These are phyloP conservation scores for Lynx canadensis DNA, from an alignment of 2,113 vertebrate species.

Conservation along the genomic window DNA sequence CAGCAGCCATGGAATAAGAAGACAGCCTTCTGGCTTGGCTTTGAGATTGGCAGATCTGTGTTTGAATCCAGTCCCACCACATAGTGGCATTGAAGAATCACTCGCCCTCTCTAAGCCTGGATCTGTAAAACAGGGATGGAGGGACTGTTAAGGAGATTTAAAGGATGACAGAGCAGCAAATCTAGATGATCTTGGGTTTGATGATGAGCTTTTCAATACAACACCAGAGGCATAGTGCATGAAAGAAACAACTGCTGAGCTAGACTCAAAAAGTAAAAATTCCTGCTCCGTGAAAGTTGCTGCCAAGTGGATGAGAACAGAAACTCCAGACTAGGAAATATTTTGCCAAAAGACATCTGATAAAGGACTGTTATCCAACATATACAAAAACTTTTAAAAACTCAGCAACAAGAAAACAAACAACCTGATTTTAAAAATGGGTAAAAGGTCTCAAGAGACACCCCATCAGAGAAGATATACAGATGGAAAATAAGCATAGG, in stretches of 20 bases:
- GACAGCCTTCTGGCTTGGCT: background rate
- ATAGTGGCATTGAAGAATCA: background rate
- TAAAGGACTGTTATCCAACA: background rate
- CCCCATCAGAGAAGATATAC: background rate
- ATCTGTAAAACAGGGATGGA: background rate
- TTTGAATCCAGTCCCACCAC: background rate
- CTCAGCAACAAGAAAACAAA: background rate
- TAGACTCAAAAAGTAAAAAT: background rate
- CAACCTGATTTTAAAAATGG: background rate
- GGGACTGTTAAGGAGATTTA: background rate
- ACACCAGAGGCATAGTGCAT: background rate
- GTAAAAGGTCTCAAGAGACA: background rate
- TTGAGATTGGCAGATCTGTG: background rate
- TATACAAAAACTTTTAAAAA: background rate
- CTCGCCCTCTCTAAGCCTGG: background rate
- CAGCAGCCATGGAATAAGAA: background rate
- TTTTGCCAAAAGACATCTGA: background rate
- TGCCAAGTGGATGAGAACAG: background rate
- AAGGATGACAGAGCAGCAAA: background rate
- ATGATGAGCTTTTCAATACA: background rate
- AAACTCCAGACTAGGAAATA: background rate
- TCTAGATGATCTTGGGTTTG: background rate
- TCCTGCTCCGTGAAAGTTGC: background rate
- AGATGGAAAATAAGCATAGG: background rate
- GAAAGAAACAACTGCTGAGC: background rate